phyloP scores from a whole-genome alignment of 2,797 vertebrate species.

The Tympanoctomys barrerae region DNA sequence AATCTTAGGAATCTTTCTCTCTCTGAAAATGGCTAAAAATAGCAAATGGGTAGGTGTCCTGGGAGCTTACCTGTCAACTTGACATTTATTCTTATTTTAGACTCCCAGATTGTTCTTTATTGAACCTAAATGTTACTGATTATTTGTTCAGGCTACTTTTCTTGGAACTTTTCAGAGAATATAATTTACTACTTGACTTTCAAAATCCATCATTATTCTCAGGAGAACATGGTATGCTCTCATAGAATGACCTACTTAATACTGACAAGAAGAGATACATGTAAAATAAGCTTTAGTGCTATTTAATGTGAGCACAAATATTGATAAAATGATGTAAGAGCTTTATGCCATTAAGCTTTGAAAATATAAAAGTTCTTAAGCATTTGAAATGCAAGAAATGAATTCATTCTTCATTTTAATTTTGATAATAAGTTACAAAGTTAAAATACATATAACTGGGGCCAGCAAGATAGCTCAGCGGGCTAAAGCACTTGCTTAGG shows the following conservation, averaged over 20 bases:
- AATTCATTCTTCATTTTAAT: not conserved
- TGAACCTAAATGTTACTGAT: constrained; percentile 45
- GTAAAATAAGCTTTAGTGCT: not conserved
- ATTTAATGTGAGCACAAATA: not conserved
- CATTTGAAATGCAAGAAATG: not conserved
- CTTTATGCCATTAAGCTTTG: not conserved
- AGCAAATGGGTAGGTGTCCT: not conserved
- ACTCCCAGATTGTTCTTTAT: constrained; percentile 16
- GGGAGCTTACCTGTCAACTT: constrained; percentile 60
- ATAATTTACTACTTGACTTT: constrained; percentile 58
- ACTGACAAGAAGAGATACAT: not conserved
- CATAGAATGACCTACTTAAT: constrained; percentile 40
- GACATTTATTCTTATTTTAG: constrained; percentile 65
- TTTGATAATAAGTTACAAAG: not conserved
- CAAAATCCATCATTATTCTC: not conserved
- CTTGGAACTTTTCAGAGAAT: constrained; percentile 43
- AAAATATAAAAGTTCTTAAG: not conserved
- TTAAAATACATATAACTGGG: not conserved
- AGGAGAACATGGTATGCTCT: not conserved
- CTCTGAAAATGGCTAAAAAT: constrained; percentile 71
- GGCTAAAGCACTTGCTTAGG: no score
- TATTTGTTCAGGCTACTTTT: not conserved
- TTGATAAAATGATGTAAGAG: not conserved
- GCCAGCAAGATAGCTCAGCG: no score
- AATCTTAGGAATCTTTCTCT: constrained; percentile 71